Evolutionary conservation across 1,140 invertebrate species (phyloP).

Genomic region (Brachionus koreanus): DNA sequence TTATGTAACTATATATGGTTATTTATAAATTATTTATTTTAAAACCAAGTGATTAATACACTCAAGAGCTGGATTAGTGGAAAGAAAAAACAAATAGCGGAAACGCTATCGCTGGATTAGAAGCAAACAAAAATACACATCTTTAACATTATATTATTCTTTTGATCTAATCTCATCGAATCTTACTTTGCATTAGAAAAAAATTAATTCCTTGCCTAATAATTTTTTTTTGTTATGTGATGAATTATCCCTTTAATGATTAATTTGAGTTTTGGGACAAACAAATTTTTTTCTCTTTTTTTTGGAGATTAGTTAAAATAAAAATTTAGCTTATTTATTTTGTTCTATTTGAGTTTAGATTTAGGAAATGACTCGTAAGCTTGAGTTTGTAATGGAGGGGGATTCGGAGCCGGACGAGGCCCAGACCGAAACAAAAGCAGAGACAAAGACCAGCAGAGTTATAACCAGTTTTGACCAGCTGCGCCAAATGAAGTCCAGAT

Average conservation of each 20-base stretch:
- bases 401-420: background rate
- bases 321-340: background rate
- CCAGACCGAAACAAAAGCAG: background rate
- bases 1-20: background rate
- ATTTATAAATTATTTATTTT: background rate
- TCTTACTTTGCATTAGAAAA: background rate
- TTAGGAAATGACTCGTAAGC: constrained; percentile 26
- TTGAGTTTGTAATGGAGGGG: constrained; percentile 21
- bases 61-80: background rate
- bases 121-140: background rate
- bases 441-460: background rate
- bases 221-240: background rate
- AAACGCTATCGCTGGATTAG: background rate
- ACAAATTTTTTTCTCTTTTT: background rate
- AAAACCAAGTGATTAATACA: background rate
- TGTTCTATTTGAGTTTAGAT: background rate
- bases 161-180: background rate
- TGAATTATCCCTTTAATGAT: background rate
- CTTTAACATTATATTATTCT: background rate
- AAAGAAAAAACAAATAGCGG: background rate
- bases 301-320: background rate
- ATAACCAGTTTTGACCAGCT: constrained; percentile 28
- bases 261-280: background rate
- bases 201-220: background rate
- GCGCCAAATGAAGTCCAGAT: background rate